Conservation (phyloP, 2,797 vertebrate genomes). For the Diceros bicornis region DNA sequence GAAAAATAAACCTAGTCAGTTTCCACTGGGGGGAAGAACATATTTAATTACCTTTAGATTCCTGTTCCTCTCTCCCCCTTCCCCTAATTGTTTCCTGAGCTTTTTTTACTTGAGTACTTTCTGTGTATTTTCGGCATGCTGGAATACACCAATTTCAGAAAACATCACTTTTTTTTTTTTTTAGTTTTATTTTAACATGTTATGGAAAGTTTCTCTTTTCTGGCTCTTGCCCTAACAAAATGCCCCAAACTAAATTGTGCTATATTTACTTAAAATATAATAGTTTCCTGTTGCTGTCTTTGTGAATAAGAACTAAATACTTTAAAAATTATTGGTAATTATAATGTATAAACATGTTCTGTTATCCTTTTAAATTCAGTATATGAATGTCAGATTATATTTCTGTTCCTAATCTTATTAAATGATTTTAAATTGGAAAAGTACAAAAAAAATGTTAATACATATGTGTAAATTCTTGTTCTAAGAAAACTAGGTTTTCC, state of each 20-base stretch:
- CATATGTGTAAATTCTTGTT: background rate
- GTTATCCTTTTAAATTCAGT: background rate
- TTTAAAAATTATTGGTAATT: constrained; percentile 28
- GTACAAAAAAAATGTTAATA: background rate
- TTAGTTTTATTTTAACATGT: constrained; percentile 9
- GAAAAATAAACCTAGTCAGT: constrained; percentile 52
- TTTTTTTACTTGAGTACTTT: constrained; percentile 40
- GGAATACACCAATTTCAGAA: background rate
- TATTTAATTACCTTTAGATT: background rate
- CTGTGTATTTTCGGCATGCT: background rate
- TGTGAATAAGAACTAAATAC: constrained; percentile 42
- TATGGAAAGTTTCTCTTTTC: constrained; percentile 46
- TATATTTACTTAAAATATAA: constrained; percentile 48
- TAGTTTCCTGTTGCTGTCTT: constrained; percentile 15
- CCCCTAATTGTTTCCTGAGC: background rate
- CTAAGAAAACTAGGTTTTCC: background rate
- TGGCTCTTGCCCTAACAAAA: constrained; percentile 41
- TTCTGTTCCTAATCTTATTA: constrained; percentile 58
- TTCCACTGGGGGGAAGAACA: background rate
- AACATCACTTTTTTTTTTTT: background rate
- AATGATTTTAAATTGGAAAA: constrained; percentile 61
- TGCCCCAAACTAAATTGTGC: constrained; percentile 15
- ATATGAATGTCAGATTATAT: background rate
- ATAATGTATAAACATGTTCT: constrained; percentile 5
- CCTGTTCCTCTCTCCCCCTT: background rate